Base-by-base conservation (phyloP, 2,797 vertebrate species). In the Chiroxiphia lanceolata region DNA sequence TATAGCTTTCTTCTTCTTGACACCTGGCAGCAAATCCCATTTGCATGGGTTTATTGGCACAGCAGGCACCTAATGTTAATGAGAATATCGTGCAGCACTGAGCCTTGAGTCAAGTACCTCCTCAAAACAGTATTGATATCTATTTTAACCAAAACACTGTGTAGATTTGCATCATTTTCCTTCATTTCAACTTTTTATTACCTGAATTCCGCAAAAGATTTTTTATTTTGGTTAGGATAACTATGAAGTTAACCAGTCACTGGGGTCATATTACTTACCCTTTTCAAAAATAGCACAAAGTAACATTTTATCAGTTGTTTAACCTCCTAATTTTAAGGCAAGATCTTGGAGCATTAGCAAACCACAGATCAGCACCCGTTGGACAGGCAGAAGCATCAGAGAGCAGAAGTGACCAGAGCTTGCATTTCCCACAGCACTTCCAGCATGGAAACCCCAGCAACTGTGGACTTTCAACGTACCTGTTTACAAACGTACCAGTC, bases 381-480 rank as follows among this genome's bases (percentile, higher is more conserved):
- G 21, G 36, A 34, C 2, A 45, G 25, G 22, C 18, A 50, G 26
- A 60, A 26, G 18, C 20, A 54, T 6, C 29, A 10, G 42, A 31
- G 9, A 31, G 13, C 60, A 16, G 21, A 1, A 1, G 15, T 14
- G 40, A 50, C 21, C 16, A 27, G 27, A 31, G 29, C 38, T 7
- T 0, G 0, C 22, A 10, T 26, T 59, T 75, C 61, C 54, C 76
- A 38, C 0, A 1, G 56, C 38, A n/a, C 11, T 81, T 81, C 45
- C 48, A 69, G 21, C 5, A 34, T 3, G 38, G 16, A 86, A 74
- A 59, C 23, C 7, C 7, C 15, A 71, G 20, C 13, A 53, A 7
- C 33, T 3, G 3, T 0, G 7, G 48, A 15, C 19, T 70, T 9
- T 4, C 17, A 7, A 63, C 50, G 11, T 1, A 54, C 13, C 9